Evolutionary conservation across 2,888 invertebrate species (phyloP).

Genomic region (Microctonus hyperodae): DNA sequence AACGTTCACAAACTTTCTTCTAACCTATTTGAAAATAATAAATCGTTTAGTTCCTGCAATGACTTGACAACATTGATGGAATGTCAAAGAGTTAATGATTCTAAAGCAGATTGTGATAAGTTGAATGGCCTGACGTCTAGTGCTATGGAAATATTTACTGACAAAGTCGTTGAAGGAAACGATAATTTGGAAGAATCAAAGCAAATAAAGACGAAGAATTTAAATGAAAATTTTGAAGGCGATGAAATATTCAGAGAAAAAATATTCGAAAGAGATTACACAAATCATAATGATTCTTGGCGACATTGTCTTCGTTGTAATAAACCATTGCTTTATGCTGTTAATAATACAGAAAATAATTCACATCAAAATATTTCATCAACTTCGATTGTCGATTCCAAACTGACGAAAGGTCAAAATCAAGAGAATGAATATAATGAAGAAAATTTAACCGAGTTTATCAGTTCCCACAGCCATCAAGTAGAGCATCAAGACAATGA

Average conservation of each 20-base stretch:
- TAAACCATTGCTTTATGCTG: neutral
- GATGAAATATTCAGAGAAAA: neutral
- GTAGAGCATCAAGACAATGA: neutral
- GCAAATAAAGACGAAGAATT: neutral
- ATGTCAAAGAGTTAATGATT: neutral
- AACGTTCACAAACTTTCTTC: neutral
- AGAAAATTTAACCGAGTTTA: neutral
- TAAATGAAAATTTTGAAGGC: neutral
- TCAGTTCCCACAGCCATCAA: neutral
- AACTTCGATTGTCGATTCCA: neutral
- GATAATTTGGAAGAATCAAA: neutral
- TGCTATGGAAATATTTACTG: neutral
- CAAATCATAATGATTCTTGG: neutral
- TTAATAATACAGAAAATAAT: neutral
- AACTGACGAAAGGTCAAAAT: neutral
- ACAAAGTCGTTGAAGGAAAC: neutral
- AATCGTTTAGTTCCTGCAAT: too few species aligned
- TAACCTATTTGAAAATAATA: too few species aligned
- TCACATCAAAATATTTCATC: neutral
- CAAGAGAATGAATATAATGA: neutral
- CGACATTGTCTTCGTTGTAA: neutral
- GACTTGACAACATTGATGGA: neutral
- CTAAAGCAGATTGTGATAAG: neutral
- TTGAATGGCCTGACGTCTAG: neutral
- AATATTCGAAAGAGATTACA: neutral